Conservation (phyloP, 1,140 invertebrate species). For the Drosophila gunungcola region DNA sequence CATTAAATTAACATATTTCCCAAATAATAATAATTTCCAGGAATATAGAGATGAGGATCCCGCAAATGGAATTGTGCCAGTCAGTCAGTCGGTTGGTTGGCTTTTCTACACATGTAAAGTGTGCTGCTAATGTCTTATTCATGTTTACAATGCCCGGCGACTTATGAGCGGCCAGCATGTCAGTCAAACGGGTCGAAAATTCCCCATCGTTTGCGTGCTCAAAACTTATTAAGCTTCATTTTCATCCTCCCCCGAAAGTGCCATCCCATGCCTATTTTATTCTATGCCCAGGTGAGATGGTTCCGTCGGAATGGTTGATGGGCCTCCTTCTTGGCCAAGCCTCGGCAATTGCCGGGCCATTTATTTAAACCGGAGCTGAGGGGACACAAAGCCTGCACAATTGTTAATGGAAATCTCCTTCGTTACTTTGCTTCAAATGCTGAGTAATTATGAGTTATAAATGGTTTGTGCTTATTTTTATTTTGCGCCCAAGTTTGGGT, state of each 20-base stretch:
- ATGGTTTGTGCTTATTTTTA: slow-evolving; percentile 25
- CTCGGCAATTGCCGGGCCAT: slow-evolving; percentile 48
- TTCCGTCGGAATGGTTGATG: slow-evolving; percentile 23
- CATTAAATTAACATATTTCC: slow-evolving; percentile 83
- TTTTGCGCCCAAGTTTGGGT: background rate
- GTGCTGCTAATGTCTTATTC: slow-evolving; percentile 78
- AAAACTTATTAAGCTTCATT: slow-evolving; percentile 66
- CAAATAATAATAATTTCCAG: slow-evolving; percentile 78
- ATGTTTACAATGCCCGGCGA: slow-evolving; percentile 70
- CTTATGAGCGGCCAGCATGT: slow-evolving; percentile 41
- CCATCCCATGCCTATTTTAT: background rate
- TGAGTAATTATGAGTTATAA: slow-evolving; percentile 40
- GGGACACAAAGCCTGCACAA: slow-evolving; percentile 25
- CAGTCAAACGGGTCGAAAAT: slow-evolving; percentile 33
- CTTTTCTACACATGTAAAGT: slow-evolving; percentile 70
- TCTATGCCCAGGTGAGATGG: slow-evolving; percentile 10
- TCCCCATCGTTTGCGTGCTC: slow-evolving; percentile 73
- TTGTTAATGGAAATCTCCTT: slow-evolving; percentile 41
- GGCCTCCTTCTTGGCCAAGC: slow-evolving; percentile 27
- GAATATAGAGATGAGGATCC: slow-evolving; percentile 23
- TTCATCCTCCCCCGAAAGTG: background rate
- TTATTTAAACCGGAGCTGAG: slow-evolving; percentile 40
- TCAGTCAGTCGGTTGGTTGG: slow-evolving; percentile 16
- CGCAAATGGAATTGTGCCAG: slow-evolving; percentile 46
- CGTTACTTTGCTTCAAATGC: slow-evolving; percentile 12